Conservation (phyloP, 2,113 vertebrate species). For the Calidris pugnax region DNA sequence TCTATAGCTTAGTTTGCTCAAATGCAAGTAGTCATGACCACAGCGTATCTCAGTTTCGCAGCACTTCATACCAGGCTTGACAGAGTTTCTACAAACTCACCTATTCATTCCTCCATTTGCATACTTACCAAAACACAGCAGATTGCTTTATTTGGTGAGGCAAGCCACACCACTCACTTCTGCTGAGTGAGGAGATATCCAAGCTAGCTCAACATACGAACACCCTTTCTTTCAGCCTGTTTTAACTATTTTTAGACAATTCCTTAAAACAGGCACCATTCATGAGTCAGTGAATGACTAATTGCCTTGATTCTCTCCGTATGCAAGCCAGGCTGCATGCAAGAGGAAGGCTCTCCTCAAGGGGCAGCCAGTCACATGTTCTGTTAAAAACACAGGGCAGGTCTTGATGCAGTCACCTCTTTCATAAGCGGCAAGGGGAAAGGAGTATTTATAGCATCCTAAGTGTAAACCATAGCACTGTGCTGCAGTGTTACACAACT, state of each 20-base stretch:
- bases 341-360: slow-evolving; percentile 4
- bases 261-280: slow-evolving; percentile 37
- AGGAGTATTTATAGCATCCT: slow-evolving; percentile 59
- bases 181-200: not conserved
- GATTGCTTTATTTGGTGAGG: not conserved
- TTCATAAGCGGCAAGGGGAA: slow-evolving; percentile 49
- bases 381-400: slow-evolving; percentile 42
- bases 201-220: not conserved
- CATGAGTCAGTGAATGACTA: slow-evolving; percentile 46
- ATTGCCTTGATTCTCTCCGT: not conserved
- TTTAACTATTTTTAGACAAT: slow-evolving; percentile 39
- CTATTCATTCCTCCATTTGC: not conserved
- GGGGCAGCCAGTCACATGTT: slow-evolving; percentile 27
- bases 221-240: not conserved
- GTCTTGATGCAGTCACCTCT: slow-evolving; percentile 52
- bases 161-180: not conserved
- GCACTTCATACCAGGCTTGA: not conserved
- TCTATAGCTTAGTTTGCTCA: not conserved
- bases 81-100: not conserved
- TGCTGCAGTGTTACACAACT: slow-evolving; percentile 68
- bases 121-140: not conserved
- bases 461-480: slow-evolving; percentile 45
- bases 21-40: not conserved
- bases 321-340: not conserved
- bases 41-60: not conserved